Conservation (phyloP, 2,888 invertebrate genomes). For the Chloroclystis v-ata region DNA sequence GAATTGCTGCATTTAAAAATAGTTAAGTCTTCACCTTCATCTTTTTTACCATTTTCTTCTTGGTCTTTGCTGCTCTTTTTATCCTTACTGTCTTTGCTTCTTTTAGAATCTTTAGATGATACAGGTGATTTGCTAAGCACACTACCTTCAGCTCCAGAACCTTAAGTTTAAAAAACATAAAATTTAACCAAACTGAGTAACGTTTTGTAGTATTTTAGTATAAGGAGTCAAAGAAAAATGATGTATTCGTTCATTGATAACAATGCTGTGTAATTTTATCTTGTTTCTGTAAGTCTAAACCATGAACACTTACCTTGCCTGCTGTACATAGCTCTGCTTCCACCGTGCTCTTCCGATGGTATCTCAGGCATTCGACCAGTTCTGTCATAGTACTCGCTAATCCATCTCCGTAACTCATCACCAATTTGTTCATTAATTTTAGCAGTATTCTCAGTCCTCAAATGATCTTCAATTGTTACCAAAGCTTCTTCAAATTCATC, state of each 20-base stretch:
- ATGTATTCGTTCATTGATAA: too few species aligned
- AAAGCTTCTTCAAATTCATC: slow-evolving; percentile 84
- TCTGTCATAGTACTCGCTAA: slow-evolving; percentile 87
- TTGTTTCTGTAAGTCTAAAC: not conserved
- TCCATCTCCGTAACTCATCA: slow-evolving; percentile 92
- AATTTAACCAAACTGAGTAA: too few species aligned
- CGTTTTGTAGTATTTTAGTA: too few species aligned
- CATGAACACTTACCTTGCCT: slow-evolving; percentile 77
- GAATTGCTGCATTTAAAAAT: slow-evolving; percentile 84
- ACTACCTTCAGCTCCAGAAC: slow-evolving; percentile 82
- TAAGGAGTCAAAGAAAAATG: too few species aligned
- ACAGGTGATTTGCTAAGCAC: slow-evolving; percentile 86
- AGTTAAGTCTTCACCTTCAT: slow-evolving; percentile 80
- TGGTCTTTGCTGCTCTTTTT: slow-evolving; percentile 70
- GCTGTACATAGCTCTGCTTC: slow-evolving; percentile 90
- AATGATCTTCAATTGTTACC: slow-evolving; percentile 77
- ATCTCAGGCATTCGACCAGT: slow-evolving; percentile 94
- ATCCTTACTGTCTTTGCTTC: slow-evolving; percentile 84
- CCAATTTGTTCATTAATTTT: slow-evolving; percentile 91
- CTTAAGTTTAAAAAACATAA: slow-evolving; percentile 29
- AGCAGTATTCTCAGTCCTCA: slow-evolving; percentile 84
- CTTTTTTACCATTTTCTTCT: slow-evolving; percentile 76
- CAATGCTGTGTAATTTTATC: not conserved
- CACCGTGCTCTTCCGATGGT: slow-evolving; percentile 94
- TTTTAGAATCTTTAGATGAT: slow-evolving; percentile 87